These are phyloP conservation scores for Furnarius figulus DNA, from an alignment of 2,113 vertebrate genomes.

Conservation along the genomic window DNA sequence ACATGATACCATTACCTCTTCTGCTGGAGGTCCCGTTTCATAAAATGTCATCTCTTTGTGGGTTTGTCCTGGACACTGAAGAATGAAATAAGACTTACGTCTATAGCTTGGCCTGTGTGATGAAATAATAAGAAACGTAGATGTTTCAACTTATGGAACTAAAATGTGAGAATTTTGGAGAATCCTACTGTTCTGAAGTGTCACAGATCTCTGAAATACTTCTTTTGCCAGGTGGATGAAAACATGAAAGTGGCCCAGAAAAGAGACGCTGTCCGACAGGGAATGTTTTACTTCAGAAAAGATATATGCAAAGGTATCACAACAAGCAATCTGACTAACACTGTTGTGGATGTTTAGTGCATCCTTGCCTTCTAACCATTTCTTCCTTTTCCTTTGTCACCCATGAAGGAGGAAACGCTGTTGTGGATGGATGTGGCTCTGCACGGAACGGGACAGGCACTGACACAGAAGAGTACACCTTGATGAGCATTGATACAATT, in stretches of 20 bases:
- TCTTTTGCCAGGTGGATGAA: slow-evolving; percentile 89
- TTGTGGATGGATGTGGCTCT: slow-evolving; percentile 81
- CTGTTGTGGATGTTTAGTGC: background rate
- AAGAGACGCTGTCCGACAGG: slow-evolving; percentile 89
- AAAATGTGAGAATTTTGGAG: background rate
- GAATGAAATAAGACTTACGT: background rate
- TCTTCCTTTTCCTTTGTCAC: background rate
- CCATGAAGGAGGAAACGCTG: slow-evolving; percentile 82
- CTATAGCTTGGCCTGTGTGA: background rate
- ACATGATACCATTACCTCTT: background rate
- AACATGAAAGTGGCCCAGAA: slow-evolving; percentile 97
- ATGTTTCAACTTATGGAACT: background rate
- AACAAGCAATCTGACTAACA: background rate
- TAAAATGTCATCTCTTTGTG: background rate
- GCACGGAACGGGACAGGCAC: slow-evolving; percentile 80
- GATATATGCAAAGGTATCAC: slow-evolving; percentile 92
- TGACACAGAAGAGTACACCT: slow-evolving; percentile 80
- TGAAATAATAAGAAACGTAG: background rate
- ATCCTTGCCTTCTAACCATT: background rate
- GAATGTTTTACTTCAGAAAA: slow-evolving; percentile 95
- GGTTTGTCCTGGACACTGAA: background rate
- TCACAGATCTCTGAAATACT: background rate
- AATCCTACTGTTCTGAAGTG: background rate
- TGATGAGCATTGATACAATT: slow-evolving; percentile 99
- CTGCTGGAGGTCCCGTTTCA: background rate